These are phyloP conservation scores for Drosophila falleni DNA, from an alignment of 2,888 invertebrate genomes.

Conservation along the genomic window DNA sequence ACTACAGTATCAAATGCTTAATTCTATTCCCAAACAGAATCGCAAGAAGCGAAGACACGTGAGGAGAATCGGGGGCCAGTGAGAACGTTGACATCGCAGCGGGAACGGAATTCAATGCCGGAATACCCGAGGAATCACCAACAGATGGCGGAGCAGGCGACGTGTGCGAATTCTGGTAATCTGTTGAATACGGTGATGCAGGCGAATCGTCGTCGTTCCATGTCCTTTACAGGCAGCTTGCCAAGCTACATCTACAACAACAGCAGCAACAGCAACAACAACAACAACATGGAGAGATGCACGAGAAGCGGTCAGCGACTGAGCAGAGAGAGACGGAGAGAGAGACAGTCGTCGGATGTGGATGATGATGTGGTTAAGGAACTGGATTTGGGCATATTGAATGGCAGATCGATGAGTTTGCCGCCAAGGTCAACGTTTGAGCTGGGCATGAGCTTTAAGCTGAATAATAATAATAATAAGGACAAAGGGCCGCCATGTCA, in stretches of 20 bases:
- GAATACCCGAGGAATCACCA: slow-evolving; percentile 52
- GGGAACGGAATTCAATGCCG: neutral
- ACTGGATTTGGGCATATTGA: neutral
- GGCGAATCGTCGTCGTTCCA: slow-evolving; percentile 58
- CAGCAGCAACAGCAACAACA: neutral
- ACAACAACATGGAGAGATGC: neutral
- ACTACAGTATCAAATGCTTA: neutral
- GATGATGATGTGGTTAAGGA: neutral
- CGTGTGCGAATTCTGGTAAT: slow-evolving; percentile 27
- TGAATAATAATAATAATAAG: no score
- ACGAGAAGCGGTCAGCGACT: neutral
- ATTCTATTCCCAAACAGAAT: neutral
- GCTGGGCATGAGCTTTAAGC: slow-evolving; percentile 11
- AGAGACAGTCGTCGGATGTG: neutral
- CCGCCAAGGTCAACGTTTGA: slow-evolving; percentile 35
- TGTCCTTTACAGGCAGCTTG: slow-evolving; percentile 43
- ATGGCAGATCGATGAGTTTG: slow-evolving; percentile 56
- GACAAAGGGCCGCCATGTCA: slow-evolving; percentile 22
- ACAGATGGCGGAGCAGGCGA: slow-evolving; percentile 49
- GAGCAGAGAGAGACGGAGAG: neutral
- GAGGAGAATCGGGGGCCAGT: slow-evolving; percentile 52
- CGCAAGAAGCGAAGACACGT: slow-evolving; percentile 1
- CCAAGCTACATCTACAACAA: slow-evolving; percentile 20
- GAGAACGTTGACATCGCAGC: slow-evolving; percentile 35
- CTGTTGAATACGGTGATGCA: slow-evolving; percentile 52